Conservation (phyloP, 2,888 invertebrate species). For the Bombyx huttoni region DNA sequence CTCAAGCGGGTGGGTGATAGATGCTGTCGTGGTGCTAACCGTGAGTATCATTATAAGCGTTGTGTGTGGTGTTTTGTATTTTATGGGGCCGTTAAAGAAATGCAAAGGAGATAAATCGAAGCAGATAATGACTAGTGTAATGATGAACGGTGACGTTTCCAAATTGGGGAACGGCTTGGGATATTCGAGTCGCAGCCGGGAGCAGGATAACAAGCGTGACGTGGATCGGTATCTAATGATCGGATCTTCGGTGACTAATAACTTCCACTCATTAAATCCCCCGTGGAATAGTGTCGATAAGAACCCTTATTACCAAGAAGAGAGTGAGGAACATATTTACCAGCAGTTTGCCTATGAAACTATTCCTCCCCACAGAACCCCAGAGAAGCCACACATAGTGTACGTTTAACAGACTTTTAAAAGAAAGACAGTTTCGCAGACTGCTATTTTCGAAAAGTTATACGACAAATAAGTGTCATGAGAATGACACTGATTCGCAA, state of each 20-base stretch:
- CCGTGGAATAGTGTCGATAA: conserved; percentile 68
- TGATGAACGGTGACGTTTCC: conserved; percentile 65
- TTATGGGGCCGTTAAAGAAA: conserved; percentile 64
- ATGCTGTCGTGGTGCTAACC: conserved; percentile 64
- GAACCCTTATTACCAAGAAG: conserved; percentile 61
- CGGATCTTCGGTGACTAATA: conserved; percentile 64
- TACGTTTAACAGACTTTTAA: conserved; percentile 70
- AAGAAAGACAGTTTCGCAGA: conserved; percentile 48
- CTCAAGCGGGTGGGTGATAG: conserved; percentile 74
- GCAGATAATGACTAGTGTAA: conserved; percentile 67
- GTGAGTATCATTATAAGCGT: conserved; percentile 69
- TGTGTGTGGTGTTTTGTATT: conserved; percentile 62
- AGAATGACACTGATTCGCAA: conserved; percentile 53
- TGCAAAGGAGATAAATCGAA: conserved; percentile 68
- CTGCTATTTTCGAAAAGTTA: conserved; percentile 45
- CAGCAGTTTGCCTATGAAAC: conserved; percentile 69
- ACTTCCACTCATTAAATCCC: conserved; percentile 64
- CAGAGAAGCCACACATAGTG: conserved; percentile 73
- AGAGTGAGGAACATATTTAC: conserved; percentile 65
- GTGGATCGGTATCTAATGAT: conserved; percentile 68
- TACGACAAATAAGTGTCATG: conserved; percentile 33
- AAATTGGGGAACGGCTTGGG: conserved; percentile 65
- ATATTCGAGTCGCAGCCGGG: conserved; percentile 60
- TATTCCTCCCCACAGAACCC: conserved; percentile 65
- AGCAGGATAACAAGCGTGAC: conserved; percentile 60